These are phyloP conservation scores for Andrena fulva DNA, from an alignment of 2,888 invertebrate species.

Conservation along the genomic window DNA sequence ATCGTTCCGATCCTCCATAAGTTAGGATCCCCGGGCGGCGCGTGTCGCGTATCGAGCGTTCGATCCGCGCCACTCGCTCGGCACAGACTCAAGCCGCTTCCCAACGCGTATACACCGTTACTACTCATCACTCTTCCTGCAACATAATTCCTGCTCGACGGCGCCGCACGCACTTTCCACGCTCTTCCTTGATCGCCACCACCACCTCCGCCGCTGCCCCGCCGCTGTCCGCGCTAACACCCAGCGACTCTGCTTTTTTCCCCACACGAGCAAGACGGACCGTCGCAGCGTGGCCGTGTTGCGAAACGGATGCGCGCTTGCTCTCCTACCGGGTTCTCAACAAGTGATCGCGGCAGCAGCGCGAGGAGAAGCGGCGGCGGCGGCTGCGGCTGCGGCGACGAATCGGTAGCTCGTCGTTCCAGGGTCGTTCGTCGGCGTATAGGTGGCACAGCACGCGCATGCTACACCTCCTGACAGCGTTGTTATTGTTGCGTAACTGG, in stretches of 20 bases:
- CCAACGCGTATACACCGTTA: constrained; percentile 35
- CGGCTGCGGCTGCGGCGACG: constrained; percentile 36
- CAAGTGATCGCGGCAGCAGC: constrained; percentile 66
- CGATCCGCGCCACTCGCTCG: constrained; percentile 48
- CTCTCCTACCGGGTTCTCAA: constrained; percentile 60
- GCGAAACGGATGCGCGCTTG: constrained; percentile 45
- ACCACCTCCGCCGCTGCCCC: constrained; percentile 9
- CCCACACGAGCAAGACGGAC: constrained; percentile 17
- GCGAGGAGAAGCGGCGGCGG: constrained; percentile 39
- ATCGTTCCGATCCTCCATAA: constrained; percentile 34
- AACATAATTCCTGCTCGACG: constrained; percentile 41
- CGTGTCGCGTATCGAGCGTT: constrained; percentile 52
- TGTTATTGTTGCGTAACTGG: constrained; percentile 81
- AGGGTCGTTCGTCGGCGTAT: constrained; percentile 68
- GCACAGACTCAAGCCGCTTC: constrained; percentile 46
- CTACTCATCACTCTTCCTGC: constrained; percentile 55
- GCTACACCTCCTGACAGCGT: constrained; percentile 71
- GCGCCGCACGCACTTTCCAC: constrained; percentile 50
- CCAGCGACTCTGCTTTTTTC: not conserved
- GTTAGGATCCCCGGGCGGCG: constrained; percentile 31
- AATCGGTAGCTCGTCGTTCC: constrained; percentile 57
- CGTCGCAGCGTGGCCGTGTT: constrained; percentile 3
- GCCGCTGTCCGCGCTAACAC: no score
- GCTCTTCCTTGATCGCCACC: constrained; percentile 25
- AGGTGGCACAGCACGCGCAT: constrained; percentile 70